Evolutionary conservation across 1,140 invertebrate species (phyloP).

Genomic region (Anoplolepis gracilipes): DNA sequence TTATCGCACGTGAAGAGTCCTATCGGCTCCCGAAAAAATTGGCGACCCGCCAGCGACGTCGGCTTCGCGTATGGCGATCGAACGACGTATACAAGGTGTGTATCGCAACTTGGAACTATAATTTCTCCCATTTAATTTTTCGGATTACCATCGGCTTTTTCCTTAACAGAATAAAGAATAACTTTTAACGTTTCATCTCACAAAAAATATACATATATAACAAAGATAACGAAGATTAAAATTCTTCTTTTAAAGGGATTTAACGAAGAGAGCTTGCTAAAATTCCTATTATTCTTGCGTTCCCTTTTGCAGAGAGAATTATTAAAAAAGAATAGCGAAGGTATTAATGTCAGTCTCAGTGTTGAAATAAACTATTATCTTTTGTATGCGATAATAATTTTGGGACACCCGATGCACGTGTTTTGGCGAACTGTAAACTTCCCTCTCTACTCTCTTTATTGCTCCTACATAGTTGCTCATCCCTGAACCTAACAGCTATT

Average conservation of each 20-base stretch:
- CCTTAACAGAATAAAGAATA: neutral
- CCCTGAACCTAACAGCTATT: constrained; percentile 9
- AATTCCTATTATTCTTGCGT: neutral
- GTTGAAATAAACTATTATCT: neutral
- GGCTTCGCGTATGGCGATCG: constrained; percentile 19
- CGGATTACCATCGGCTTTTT: neutral
- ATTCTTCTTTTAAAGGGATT: neutral
- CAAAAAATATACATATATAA: too few species aligned
- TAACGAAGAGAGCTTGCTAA: neutral
- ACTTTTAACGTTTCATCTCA: neutral
- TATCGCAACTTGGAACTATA: neutral
- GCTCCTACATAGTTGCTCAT: neutral
- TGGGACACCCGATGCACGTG: neutral
- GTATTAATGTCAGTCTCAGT: neutral
- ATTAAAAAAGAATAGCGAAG: too few species aligned
- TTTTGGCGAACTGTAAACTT: constrained; percentile 30
- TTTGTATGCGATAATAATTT: neutral
- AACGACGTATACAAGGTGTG: constrained; percentile 34
- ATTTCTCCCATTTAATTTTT: neutral
- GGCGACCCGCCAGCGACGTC: constrained; percentile 32
- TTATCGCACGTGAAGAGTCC: constrained; percentile 56
- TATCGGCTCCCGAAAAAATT: constrained; percentile 44
- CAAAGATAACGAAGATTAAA: neutral
- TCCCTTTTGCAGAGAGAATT: neutral
- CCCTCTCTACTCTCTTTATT: constrained; percentile 14